Conservation (phyloP, 1,140 invertebrate genomes). For the Homalodisca vitripennis region DNA sequence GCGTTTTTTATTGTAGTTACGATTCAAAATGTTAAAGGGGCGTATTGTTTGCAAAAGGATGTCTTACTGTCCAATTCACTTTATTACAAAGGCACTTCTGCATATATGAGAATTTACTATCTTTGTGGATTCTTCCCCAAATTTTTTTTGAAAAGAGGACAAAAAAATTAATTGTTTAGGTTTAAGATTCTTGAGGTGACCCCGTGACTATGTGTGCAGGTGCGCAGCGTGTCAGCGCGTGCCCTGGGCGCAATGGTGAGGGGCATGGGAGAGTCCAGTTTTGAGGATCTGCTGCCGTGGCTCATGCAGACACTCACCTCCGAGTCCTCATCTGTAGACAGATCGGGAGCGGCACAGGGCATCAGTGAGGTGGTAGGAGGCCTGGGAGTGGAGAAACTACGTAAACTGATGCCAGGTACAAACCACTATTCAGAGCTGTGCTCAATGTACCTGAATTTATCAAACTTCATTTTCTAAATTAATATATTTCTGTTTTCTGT, state of each 20-base stretch:
- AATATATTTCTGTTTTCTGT: no score
- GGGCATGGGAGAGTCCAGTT: constrained; percentile 94
- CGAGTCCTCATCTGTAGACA: constrained; percentile 91
- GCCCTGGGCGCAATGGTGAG: constrained; percentile 96
- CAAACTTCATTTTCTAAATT: constrained; percentile 7
- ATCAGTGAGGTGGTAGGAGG: constrained; percentile 93
- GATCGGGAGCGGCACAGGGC: constrained; percentile 97
- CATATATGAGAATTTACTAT: no score
- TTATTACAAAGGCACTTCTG: no score
- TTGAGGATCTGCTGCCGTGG: constrained; percentile 96
- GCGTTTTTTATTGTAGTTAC: no score
- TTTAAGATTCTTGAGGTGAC: no score
- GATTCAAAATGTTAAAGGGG: no score
- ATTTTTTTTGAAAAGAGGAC: no score
- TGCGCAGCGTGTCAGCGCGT: constrained; percentile 87
- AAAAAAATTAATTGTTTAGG: no score
- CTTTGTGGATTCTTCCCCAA: no score
- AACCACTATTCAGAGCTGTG: neutral
- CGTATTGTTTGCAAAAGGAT: no score
- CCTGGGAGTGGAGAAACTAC: constrained; percentile 90
- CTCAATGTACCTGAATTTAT: neutral
- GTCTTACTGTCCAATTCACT: no score
- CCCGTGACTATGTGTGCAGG: constrained; percentile 51
- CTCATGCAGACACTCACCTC: constrained; percentile 73
- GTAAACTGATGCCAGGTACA: constrained; percentile 66